These are phyloP conservation scores for Beroe forskalii DNA, from an alignment of 37 sponge, comb jelly and placozoan species.

Conservation along the genomic window DNA sequence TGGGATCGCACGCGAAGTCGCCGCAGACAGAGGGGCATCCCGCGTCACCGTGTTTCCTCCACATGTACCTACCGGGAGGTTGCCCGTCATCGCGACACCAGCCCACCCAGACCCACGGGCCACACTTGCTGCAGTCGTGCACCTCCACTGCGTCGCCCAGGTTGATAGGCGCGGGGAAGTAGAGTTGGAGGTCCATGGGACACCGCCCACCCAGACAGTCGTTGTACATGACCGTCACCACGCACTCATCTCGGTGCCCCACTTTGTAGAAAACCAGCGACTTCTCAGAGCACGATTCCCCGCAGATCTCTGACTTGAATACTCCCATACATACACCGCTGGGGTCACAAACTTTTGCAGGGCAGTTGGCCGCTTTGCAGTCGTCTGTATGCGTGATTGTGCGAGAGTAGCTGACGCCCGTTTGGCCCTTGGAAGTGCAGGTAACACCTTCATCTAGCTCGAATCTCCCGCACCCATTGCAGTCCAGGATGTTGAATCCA, in stretches of 20 bases:
- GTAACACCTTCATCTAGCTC: background rate
- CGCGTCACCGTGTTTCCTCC: background rate
- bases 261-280: background rate
- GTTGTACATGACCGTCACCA: background rate
- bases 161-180: background rate
- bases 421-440: background rate
- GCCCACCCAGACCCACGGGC: background rate
- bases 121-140: background rate
- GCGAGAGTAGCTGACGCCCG: background rate
- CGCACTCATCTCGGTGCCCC: background rate
- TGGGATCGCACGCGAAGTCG: background rate
- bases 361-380: background rate
- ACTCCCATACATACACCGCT: background rate
- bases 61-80: background rate
- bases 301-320: background rate
- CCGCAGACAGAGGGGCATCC: background rate
- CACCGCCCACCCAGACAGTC: background rate
- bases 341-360: background rate
- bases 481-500: background rate
- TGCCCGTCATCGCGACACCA: background rate
- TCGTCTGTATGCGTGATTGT: background rate
- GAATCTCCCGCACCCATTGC: background rate
- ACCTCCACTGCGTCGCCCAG: background rate
- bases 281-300: background rate
- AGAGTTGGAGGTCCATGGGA: background rate